Evolutionary conservation across 2,888 invertebrate species (phyloP), one percentile per base, ranked within the genome.

Genomic region (Trichopria drosophilae): DNA sequence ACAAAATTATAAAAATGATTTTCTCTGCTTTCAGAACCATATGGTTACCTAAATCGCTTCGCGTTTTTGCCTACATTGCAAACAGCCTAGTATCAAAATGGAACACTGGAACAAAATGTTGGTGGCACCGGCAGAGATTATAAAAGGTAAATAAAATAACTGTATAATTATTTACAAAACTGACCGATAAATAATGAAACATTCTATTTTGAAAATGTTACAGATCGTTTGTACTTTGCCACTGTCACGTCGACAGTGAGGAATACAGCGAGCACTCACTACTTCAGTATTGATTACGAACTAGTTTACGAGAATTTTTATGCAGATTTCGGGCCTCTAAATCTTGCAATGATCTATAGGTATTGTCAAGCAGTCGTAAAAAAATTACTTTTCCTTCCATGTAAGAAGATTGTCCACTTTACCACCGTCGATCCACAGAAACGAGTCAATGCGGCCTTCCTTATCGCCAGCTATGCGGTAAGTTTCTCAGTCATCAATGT

Each of bases 301-400:
- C 78, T 90, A 58, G 76, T 86, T 0, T 92, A 92, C 72, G 85
- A 88, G 77, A 90, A 90, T 72, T 91, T 88, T 76, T 92, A 90
- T 76, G 83, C 85, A 18, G 94, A 94, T 75, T 94, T 94, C 77
- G 94, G 94, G 3, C 94, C 94, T 0, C 77, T 93, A 60, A 93
- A 93, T 78, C 79, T 94, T 61, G 88, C 89, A 3, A 88, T 89
- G 80, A 78, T 94, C 23, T 93, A 88, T 75, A 84, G 87, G 67
- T 93, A 91, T 75, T 93, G 90, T 75, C 81, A 81, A 65, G 84
- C 86, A 71, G 73, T 93, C 49, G 86, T 87, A 67, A 84, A 84
- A 54, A 90, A 88, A 75, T 72, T 92, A 36, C 80, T 81, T 59
- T 80, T 84, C 32, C 79, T 85, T 58, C 76, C 76, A n/a, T 84